Percentiles rank a stretch among this genome's conserved stretches.
These are phyloP conservation scores for Lithosia quadra DNA, from an alignment of 2,888 invertebrate genomes.

Conservation along the genomic window DNA sequence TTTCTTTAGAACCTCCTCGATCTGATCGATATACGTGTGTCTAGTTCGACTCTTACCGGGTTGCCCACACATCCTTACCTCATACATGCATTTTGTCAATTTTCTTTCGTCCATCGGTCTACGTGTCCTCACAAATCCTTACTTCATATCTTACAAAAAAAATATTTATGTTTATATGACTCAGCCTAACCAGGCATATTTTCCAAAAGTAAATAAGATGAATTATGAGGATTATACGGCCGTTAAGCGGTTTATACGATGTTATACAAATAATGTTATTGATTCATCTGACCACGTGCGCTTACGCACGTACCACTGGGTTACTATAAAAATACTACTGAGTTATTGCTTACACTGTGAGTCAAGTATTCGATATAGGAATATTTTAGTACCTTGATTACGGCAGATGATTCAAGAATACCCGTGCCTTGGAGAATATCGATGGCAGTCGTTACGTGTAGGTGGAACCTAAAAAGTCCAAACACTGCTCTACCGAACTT, in stretches of 20 bases:
- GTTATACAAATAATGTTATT: slow-evolving; percentile 30
- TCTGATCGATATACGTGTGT: background rate
- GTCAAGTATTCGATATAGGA: background rate
- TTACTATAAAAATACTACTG: slow-evolving; percentile 35
- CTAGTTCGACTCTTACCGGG: background rate
- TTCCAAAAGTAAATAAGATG: background rate
- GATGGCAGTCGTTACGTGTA: too few relatives aligned
- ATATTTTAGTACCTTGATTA: background rate
- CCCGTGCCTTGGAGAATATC: too few relatives aligned
- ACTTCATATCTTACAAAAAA: too few relatives aligned
- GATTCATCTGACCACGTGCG: slow-evolving; percentile 42
- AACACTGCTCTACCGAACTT: too few relatives aligned
- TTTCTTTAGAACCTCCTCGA: background rate
- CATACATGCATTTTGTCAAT: too few relatives aligned
- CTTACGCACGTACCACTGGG: slow-evolving; percentile 21
- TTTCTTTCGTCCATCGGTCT: background rate
- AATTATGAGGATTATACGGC: background rate
- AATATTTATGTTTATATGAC: background rate
- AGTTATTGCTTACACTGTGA: slow-evolving; percentile 19
- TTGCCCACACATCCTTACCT: too few relatives aligned
- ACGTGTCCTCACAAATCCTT: too few relatives aligned
- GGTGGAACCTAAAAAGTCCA: too few relatives aligned
- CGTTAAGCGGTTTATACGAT: background rate
- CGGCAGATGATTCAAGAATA: background rate
- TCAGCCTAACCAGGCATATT: background rate